Evolutionary conservation across 1,140 invertebrate genomes (phyloP).

Genomic region (Orius laevigatus): DNA sequence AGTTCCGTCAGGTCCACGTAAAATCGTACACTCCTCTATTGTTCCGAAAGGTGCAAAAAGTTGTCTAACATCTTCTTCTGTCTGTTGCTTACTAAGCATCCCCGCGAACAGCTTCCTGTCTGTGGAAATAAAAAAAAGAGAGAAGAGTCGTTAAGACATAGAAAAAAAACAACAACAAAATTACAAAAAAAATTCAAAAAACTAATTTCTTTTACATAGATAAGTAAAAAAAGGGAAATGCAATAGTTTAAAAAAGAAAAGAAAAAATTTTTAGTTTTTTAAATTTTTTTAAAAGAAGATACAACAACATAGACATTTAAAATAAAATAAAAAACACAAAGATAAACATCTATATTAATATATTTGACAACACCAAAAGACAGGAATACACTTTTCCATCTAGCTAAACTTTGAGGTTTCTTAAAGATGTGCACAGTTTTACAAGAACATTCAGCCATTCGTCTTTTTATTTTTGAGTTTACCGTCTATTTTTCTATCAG

Average conservation of each 20-base stretch:
- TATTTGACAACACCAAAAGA: slow-evolving; percentile 7
- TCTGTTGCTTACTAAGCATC: slow-evolving; percentile 99
- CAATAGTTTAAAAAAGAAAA: not conserved
- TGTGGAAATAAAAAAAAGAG: slow-evolving; percentile 28
- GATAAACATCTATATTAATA: too few relatives aligned
- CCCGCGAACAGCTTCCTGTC: slow-evolving; percentile 99
- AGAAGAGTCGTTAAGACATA: not conserved
- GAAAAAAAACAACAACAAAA: not conserved
- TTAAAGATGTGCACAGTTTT: not conserved
- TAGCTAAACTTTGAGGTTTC: slow-evolving; percentile 1
- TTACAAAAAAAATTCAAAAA: not conserved
- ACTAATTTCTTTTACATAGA: not conserved
- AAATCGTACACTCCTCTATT: slow-evolving; percentile 98
- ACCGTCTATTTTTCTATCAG: not conserved
- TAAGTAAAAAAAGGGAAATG: not conserved
- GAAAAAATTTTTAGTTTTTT: not conserved
- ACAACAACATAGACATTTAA: slow-evolving; percentile 1
- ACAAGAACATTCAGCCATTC: slow-evolving; percentile 11
- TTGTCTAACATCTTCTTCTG: slow-evolving; percentile 94
- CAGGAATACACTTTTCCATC: slow-evolving; percentile 6
- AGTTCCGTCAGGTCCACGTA: slow-evolving; percentile 87
- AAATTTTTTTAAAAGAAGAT: not conserved
- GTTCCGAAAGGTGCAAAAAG: slow-evolving; percentile 90
- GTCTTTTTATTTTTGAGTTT: not conserved
- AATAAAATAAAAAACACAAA: too few relatives aligned